phyloP scores from a whole-genome alignment of 2,113 vertebrate species.

The Ginglymostoma cirratum region DNA sequence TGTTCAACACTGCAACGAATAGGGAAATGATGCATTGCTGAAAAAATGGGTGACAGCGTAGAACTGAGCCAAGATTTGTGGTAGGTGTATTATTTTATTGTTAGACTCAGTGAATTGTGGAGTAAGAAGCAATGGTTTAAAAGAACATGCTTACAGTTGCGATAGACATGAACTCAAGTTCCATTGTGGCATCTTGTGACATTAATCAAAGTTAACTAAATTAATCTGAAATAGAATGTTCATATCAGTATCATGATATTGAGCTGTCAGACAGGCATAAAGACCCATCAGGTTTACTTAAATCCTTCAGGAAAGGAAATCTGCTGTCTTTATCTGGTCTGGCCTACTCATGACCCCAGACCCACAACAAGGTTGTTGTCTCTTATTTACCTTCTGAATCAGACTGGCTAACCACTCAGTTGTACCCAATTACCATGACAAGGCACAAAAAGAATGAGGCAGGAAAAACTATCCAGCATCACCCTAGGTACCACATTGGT shows the following conservation, averaged over 20 bases:
- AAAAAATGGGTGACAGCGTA: neutral
- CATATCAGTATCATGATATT: neutral
- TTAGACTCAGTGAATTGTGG: neutral
- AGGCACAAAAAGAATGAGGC: neutral
- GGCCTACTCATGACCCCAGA: neutral
- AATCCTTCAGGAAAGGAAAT: neutral
- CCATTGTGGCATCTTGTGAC: neutral
- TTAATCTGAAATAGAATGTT: neutral
- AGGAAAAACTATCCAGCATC: neutral
- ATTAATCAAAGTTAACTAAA: neutral
- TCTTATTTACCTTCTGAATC: neutral
- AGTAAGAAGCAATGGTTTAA: neutral
- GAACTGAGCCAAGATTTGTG: neutral
- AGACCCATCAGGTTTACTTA: neutral
- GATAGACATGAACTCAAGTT: neutral
- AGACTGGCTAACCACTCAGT: neutral
- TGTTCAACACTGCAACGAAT: neutral
- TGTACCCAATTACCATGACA: neutral
- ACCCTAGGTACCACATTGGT: neutral
- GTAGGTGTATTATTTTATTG: too few relatives aligned
- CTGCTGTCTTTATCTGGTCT: neutral
- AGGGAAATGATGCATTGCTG: constrained; percentile 2
- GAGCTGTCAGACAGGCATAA: neutral
- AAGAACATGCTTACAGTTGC: neutral
- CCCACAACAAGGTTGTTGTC: neutral